Evolutionary conservation across 1,140 invertebrate genomes (phyloP).

Genomic region (Diorhabda carinulata): DNA sequence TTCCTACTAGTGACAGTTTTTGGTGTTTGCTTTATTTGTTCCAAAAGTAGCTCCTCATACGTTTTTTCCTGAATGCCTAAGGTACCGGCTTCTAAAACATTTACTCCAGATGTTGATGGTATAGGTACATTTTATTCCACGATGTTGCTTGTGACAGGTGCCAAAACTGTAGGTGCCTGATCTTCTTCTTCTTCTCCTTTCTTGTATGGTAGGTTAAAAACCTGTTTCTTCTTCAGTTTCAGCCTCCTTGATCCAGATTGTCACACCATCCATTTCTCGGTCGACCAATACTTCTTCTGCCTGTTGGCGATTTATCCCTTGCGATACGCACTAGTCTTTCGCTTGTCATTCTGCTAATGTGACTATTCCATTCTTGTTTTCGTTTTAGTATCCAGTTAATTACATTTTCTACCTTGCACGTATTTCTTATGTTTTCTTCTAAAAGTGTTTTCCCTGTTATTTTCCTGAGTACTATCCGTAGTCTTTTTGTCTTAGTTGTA

Average conservation of each 20-base stretch:
- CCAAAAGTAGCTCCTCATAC: conserved; percentile 12
- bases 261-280: neutral
- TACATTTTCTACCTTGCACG: neutral
- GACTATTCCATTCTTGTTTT: neutral
- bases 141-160: conserved; percentile 1
- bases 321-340: too few species aligned
- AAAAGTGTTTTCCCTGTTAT: neutral
- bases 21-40: conserved; percentile 18
- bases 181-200: neutral
- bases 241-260: too few species aligned
- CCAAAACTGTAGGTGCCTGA: neutral
- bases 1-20: conserved; percentile 6
- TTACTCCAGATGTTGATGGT: too few species aligned
- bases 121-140: neutral
- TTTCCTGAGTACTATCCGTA: neutral
- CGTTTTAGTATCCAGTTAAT: neutral
- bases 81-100: neutral
- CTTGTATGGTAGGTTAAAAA: too few species aligned
- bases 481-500: neutral
- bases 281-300: neutral
- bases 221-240: too few species aligned
- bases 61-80: neutral
- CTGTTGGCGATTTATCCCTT: neutral
- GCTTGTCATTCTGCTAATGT: neutral
- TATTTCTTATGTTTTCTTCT: neutral